Base-by-base conservation (phyloP, 2,797 vertebrate species). In the Neomorphus geoffroyi region DNA sequence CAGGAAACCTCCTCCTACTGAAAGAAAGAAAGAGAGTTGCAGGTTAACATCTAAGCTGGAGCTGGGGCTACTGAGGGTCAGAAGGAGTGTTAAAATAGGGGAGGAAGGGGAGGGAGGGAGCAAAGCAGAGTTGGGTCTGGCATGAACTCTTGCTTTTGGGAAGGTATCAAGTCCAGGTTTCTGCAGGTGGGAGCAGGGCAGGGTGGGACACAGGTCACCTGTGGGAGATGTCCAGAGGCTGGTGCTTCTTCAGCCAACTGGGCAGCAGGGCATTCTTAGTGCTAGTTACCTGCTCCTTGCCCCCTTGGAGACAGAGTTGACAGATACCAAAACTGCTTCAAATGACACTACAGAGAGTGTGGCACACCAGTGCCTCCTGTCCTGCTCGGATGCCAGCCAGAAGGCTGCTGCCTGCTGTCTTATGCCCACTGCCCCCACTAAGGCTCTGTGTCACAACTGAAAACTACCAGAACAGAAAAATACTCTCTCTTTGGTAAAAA, bases 251-350 rank as follows among this genome's bases (percentile, higher is more conserved):
- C 39, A 65, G 7, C n/a, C 1, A 0, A 6, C 11, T 2, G 7
- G 73, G 26, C 19, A 84, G 37, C 16, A 62, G 48, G 50, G 28
- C 13, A 15, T 4, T 13, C 37, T 26, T 57, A 28, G 37, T 50
- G 58, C 39, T 39, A 19, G 18, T 35, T 30, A 73, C 28, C n/a
- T 1, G 0, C 41, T 75, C 37, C 48, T 79, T 2, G 1, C 0
- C 24, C 2, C 2, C 1, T 0, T 14, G 37, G 67, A 83, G 41
- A 46, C 33, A 46, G 37, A 2, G 2, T 30, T 0, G 0, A 46
- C 50, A 54, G 39, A 16, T 15, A 26, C 17, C 50, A 56, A 37
- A 73, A 39, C 45, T n/a, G 6, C 37, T 70, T 79, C 57, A 69
- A 35, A 65, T 35, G 60, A 26, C n/a, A 58, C 45, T 10, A 8